These are phyloP conservation scores for Stegodyphus dumicola DNA, from an alignment of 1,140 invertebrate species.

Conservation along the genomic window DNA sequence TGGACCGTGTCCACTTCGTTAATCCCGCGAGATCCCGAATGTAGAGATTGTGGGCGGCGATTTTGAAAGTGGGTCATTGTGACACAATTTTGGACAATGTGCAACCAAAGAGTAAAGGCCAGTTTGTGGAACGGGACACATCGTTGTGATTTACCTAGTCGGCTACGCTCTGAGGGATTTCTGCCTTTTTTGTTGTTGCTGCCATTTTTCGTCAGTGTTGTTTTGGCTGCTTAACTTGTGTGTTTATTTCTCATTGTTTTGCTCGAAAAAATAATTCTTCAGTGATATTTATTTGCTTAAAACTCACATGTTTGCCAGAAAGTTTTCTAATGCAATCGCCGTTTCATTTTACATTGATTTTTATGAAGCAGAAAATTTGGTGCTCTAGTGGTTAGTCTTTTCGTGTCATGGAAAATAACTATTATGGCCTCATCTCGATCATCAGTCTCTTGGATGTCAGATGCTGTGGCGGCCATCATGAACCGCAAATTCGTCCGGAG, in stretches of 20 bases:
- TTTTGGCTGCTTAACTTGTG: not conserved
- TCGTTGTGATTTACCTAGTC: not conserved
- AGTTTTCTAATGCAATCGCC: not conserved
- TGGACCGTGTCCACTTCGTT: conserved; percentile 11
- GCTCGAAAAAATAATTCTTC: not conserved
- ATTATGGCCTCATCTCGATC: not conserved
- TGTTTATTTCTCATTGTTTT: not conserved
- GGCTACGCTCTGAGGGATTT: not conserved
- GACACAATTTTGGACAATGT: conserved; percentile 20
- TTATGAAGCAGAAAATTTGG: not conserved
- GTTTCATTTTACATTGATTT: not conserved
- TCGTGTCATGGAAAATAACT: conserved; percentile 1
- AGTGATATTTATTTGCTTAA: not conserved
- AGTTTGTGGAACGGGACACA: not conserved
- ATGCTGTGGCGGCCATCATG: conserved; percentile 58
- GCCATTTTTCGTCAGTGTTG: not conserved
- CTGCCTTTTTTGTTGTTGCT: not conserved
- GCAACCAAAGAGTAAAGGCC: not conserved
- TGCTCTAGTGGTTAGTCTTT: not conserved
- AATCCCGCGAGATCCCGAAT: conserved; percentile 15
- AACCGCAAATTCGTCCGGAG: conserved; percentile 62
- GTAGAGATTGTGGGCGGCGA: conserved; percentile 24
- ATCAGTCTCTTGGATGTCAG: conserved; percentile 54
- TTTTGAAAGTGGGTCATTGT: conserved; percentile 22
- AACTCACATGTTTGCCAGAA: not conserved